Percentiles rank a stretch among this genome's conserved stretches.
phyloP scores from a whole-genome alignment of 2,797 vertebrate species.

The Momotus momota region DNA sequence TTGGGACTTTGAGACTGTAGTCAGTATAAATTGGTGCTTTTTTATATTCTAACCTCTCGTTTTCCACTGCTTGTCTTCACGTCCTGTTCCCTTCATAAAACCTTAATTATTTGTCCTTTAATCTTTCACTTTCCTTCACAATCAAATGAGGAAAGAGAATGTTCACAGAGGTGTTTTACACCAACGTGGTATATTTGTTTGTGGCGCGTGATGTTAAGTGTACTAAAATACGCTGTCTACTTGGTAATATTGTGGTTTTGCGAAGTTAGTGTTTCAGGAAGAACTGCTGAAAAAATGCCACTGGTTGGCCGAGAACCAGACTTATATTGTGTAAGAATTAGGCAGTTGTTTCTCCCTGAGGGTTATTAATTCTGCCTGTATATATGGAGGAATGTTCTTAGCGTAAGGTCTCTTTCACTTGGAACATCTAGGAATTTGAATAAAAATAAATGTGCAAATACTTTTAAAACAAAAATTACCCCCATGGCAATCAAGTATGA shows the following conservation, averaged over 20 bases:
- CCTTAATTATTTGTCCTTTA: neutral
- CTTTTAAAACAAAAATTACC: neutral
- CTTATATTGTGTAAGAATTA: neutral
- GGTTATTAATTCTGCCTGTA: neutral
- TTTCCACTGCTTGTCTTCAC: neutral
- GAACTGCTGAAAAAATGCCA: neutral
- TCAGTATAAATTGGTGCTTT: neutral
- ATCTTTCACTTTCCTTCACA: neutral
- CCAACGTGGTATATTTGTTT: neutral
- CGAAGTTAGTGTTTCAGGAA: neutral
- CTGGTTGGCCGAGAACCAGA: neutral
- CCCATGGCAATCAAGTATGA: neutral
- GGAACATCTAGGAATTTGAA: neutral
- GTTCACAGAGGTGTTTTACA: neutral
- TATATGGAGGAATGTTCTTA: neutral
- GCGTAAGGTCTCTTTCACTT: neutral
- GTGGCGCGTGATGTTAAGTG: neutral
- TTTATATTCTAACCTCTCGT: neutral
- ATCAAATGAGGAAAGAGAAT: neutral
- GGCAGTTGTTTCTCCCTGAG: neutral
- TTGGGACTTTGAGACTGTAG: neutral
- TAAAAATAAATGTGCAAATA: neutral
- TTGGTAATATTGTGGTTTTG: neutral
- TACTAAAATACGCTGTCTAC: neutral
- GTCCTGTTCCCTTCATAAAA: neutral